Conservation (phyloP, 2,888 invertebrate species). For the Dicranocentrus wangi region DNA sequence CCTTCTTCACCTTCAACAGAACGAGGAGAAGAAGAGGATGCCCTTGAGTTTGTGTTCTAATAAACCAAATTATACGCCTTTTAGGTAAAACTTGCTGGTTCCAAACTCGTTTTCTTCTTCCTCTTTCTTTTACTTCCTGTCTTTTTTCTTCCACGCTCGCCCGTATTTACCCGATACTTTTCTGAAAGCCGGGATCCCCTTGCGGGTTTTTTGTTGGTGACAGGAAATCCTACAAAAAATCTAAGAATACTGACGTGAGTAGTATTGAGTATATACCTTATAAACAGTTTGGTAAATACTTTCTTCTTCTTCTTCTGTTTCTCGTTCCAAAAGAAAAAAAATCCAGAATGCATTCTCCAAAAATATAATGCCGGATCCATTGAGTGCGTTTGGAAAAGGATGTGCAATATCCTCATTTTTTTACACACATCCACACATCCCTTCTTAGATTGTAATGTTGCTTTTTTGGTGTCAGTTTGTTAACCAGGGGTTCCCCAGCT, state of each 20-base stretch:
- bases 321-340: neutral
- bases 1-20: no score
- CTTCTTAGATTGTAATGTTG: no score
- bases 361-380: no score
- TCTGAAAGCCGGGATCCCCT: constrained; percentile 12
- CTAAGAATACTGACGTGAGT: constrained; percentile 9
- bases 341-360: no score
- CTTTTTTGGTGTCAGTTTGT: no score
- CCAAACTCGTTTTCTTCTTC: constrained; percentile 7
- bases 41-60: no score
- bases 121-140: constrained; percentile 5
- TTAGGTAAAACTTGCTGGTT: neutral
- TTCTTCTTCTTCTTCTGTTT: neutral
- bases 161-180: neutral
- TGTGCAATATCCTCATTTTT: no score
- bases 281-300: neutral
- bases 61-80: no score
- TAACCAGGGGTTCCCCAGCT: no score
- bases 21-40: no score
- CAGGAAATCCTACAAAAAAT: constrained; percentile 34
- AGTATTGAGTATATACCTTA: neutral
- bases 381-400: no score
- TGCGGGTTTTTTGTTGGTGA: constrained; percentile 24
- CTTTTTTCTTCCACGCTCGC: neutral
- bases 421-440: no score